phyloP scores from a whole-genome alignment of 2,113 vertebrate genomes.

The Otolemur garnettii region DNA sequence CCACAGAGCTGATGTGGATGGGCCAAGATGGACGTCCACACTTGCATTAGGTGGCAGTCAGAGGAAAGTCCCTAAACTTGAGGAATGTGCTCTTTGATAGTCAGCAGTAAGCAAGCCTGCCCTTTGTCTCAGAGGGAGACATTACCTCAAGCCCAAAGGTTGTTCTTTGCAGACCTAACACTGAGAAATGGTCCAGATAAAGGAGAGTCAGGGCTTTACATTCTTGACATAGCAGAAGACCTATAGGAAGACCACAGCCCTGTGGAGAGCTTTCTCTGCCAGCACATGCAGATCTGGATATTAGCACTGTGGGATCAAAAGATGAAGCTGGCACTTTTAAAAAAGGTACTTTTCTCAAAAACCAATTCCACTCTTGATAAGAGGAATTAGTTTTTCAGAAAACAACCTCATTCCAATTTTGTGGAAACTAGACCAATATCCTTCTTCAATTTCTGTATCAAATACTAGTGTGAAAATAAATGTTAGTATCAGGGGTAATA shows the following conservation, averaged over 20 bases:
- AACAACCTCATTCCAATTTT: background rate
- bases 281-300: background rate
- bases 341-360: background rate
- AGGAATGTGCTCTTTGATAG: background rate
- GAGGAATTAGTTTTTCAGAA: slow-evolving; percentile 1
- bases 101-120: background rate
- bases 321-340: background rate
- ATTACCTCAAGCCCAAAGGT: background rate
- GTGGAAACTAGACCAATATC: background rate
- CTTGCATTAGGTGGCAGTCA: accelerated
- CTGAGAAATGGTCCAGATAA: background rate
- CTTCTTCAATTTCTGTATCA: slow-evolving; percentile 6
- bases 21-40: background rate
- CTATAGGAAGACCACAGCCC: background rate
- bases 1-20: background rate
- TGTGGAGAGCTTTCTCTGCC: too few species aligned
- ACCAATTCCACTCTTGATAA: background rate
- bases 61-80: background rate
- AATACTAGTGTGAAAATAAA: background rate
- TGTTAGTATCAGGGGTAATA: background rate
- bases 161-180: background rate
- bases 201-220: background rate
- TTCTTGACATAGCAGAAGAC: background rate
- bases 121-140: background rate
- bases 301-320: background rate